A percentile compares a stretch with the other conserved stretches of the same genome.
Conservation (phyloP, 2,888 invertebrate species). For the Neocrepidodera transversa region DNA sequence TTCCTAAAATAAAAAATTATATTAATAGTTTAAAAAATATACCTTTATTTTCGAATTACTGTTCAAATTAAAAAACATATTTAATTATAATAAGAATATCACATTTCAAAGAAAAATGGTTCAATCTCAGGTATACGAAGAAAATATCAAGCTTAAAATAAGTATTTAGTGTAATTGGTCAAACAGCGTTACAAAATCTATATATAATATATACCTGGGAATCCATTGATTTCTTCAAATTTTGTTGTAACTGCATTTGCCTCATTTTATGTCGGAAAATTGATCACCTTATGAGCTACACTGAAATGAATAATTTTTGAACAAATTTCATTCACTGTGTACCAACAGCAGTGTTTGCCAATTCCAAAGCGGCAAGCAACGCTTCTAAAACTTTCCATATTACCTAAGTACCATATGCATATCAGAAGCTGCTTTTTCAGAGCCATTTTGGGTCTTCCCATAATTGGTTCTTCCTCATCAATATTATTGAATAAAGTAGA, state of each 20-base stretch:
- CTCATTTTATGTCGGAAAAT: neutral
- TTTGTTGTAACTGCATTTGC: neutral
- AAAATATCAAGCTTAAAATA: too few relatives aligned
- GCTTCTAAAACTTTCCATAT: slow-evolving; percentile 12
- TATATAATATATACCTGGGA: slow-evolving; percentile 1
- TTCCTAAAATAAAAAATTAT: slow-evolving; percentile 11
- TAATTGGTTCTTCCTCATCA: neutral
- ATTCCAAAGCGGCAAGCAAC: slow-evolving; percentile 12
- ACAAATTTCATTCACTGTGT: neutral
- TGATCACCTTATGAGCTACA: neutral
- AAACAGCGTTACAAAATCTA: too few relatives aligned
- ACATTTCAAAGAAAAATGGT: too few relatives aligned
- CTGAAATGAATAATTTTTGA: neutral
- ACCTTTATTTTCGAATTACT: too few relatives aligned
- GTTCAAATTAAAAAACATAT: too few relatives aligned
- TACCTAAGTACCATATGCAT: slow-evolving; percentile 6
- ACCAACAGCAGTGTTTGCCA: slow-evolving; percentile 5
- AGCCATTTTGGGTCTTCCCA: neutral
- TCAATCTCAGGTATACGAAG: too few relatives aligned
- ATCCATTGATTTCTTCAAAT: slow-evolving; percentile 4
- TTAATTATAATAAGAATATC: too few relatives aligned
- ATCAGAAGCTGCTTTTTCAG: slow-evolving; percentile 2
- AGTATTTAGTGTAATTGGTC: neutral
- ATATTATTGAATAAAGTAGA: neutral
- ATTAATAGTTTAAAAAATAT: too few relatives aligned